These are phyloP conservation scores for Heliconius ismenius DNA, from an alignment of 2,888 invertebrate species.

Conservation along the genomic window DNA sequence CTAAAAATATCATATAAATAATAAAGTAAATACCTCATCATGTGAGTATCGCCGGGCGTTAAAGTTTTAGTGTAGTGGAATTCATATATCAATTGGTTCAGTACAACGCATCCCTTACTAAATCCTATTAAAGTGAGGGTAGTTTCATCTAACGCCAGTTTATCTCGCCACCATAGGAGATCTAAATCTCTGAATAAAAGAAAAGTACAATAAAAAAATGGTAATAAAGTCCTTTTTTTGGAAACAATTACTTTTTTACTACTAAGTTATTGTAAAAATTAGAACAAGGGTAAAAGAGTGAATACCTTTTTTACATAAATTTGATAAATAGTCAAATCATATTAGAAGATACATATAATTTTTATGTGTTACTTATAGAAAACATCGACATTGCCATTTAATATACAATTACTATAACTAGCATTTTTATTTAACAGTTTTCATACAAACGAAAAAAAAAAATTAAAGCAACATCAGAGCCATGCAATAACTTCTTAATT, in stretches of 20 bases:
- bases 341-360: too few relatives aligned
- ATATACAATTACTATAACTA: neutral
- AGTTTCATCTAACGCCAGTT: constrained; percentile 81
- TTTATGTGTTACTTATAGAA: neutral
- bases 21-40: constrained; percentile 71
- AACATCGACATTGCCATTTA: neutral
- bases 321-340: too few relatives aligned
- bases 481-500: neutral
- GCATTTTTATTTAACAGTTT: neutral
- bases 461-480: neutral
- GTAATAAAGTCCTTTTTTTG: neutral
- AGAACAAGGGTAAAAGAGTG: too few relatives aligned
- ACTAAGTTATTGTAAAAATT: too few relatives aligned
- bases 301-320: too few relatives aligned
- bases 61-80: constrained; percentile 87
- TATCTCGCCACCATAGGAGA: constrained; percentile 83
- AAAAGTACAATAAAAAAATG: neutral
- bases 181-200: constrained; percentile 52
- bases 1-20: neutral
- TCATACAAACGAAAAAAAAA: neutral
- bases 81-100: constrained; percentile 94
- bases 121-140: constrained; percentile 88
- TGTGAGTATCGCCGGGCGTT: constrained; percentile 83
- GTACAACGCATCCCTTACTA: constrained; percentile 96
- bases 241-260: too few relatives aligned